Evolutionary conservation across 2,113 vertebrate species (phyloP).

Genomic region (Salvelinus alpinus): DNA sequence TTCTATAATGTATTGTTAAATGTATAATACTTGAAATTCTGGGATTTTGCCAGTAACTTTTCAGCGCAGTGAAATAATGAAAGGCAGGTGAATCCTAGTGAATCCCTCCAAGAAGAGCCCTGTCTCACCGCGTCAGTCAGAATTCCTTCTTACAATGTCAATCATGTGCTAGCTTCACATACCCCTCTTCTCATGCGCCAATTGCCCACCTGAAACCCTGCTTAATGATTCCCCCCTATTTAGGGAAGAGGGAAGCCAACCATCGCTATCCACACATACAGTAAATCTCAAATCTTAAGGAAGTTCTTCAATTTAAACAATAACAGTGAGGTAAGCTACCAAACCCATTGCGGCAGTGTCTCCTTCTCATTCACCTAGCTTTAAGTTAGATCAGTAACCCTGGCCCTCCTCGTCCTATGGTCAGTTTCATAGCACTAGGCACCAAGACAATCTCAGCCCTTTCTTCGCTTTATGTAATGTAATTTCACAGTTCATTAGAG

Average conservation of each 20-base stretch:
- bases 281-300: constrained; percentile 35
- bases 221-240: constrained; percentile 44
- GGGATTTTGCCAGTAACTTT: not conserved
- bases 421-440: constrained; percentile 46
- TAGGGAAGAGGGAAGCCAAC: constrained; percentile 16
- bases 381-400: constrained; percentile 50
- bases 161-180: constrained; percentile 57
- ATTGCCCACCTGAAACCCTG: constrained; percentile 45
- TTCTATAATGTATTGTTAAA: not conserved
- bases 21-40: not conserved
- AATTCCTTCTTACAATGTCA: constrained; percentile 48
- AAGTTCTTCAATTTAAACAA: constrained; percentile 40
- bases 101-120: constrained; percentile 22
- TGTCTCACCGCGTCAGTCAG: constrained; percentile 29
- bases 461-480: constrained; percentile 61
- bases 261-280: constrained; percentile 33
- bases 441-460: constrained; percentile 42
- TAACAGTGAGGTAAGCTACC: too few species aligned
- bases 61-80: constrained; percentile 50
- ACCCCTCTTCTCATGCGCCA: constrained; percentile 17
- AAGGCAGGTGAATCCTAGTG: constrained; percentile 56
- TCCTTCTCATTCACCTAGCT: too few species aligned
- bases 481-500: constrained; percentile 77
- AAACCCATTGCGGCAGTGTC: too few species aligned
- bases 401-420: constrained; percentile 51